A percentile compares a stretch with the other conserved stretches of the same genome.
Conservation (phyloP, 2,113 vertebrate genomes). For the Pogonocichla stellata region DNA sequence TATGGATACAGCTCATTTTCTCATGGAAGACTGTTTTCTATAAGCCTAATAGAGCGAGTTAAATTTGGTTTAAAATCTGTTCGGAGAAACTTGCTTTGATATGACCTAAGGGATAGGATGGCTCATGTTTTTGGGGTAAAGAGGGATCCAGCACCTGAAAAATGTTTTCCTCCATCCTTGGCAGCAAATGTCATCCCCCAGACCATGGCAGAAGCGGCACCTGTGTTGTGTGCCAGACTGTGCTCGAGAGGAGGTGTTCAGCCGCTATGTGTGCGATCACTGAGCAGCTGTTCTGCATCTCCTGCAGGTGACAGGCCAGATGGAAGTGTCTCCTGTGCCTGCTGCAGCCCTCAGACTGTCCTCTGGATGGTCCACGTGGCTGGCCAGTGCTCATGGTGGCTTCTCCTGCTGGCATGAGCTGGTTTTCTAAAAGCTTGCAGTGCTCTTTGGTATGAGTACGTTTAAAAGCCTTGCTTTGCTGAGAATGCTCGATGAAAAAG, state of each 20-base stretch:
- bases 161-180: not conserved
- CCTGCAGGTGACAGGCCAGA: not conserved
- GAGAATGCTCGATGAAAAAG: not conserved
- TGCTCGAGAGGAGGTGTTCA: not conserved
- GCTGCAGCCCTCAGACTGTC: not conserved
- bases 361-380: not conserved
- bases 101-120: not conserved
- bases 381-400: not conserved
- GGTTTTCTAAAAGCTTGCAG: not conserved
- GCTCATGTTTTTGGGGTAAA: not conserved
- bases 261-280: accelerated
- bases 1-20: not conserved
- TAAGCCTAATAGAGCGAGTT: not conserved
- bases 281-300: not conserved
- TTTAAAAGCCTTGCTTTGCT: not conserved
- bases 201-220: not conserved
- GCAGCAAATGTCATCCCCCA: not conserved
- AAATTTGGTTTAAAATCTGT: not conserved
- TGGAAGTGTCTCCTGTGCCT: not conserved
- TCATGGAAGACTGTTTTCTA: not conserved
- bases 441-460: accelerated
- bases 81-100: not conserved
- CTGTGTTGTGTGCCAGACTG: not conserved
- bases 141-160: not conserved
- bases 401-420: accelerated